A percentile compares a stretch with the other conserved stretches of the same genome.
phyloP scores from a whole-genome alignment of 2,113 vertebrate genomes.

The Lasiurus borealis region DNA sequence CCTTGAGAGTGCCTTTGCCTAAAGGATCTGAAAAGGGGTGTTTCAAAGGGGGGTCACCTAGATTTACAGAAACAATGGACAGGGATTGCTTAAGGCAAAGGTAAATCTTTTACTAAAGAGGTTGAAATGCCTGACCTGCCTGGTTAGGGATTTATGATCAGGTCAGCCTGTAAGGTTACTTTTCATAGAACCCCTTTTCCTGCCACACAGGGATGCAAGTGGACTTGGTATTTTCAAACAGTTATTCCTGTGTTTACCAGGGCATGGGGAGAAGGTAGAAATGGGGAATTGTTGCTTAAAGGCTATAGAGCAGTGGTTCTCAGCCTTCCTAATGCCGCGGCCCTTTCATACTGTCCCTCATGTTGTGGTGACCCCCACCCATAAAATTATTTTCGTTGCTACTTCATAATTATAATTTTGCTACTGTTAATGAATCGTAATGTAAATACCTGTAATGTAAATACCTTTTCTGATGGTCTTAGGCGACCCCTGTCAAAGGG shows the following conservation, averaged over 20 bases:
- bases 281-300: neutral
- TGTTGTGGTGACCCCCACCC: too few relatives aligned
- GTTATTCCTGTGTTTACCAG: neutral
- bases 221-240: constrained; percentile 4
- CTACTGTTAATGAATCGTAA: too few relatives aligned
- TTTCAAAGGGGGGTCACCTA: neutral
- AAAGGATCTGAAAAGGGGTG: neutral
- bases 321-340: too few relatives aligned
- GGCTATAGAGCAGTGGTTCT: neutral
- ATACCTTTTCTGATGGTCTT: too few relatives aligned
- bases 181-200: neutral
- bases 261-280: too few relatives aligned
- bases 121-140: neutral
- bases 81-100: neutral
- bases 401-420: too few relatives aligned
- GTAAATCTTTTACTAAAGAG: neutral
- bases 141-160: neutral
- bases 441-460: too few relatives aligned
- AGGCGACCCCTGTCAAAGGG: too few relatives aligned
- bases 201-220: neutral
- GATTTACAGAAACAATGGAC: neutral
- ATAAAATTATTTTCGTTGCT: too few relatives aligned
- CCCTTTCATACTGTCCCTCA: too few relatives aligned
- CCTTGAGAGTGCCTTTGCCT: neutral
- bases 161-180: neutral